Evolutionary conservation across 2,113 vertebrate species (phyloP).

Genomic region (Anguilla rostrata): DNA sequence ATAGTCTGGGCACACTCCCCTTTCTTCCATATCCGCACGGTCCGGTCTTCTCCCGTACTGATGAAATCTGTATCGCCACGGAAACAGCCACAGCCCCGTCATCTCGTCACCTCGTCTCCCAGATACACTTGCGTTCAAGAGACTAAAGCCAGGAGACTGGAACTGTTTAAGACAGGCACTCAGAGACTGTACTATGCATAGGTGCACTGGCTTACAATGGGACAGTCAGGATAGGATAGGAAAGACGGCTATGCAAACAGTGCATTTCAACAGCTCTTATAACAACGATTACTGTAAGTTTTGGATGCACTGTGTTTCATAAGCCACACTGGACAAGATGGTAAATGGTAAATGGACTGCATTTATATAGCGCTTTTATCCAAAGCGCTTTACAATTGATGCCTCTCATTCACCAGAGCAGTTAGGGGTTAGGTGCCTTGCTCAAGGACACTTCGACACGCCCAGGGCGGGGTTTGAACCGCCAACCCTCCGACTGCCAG

Average conservation of each 20-base stretch:
- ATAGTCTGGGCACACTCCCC: constrained; percentile 91
- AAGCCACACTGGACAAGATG: not conserved
- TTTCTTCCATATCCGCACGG: constrained; percentile 86
- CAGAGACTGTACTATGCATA: not conserved
- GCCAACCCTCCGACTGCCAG: no score
- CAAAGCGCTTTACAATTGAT: no score
- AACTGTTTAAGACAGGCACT: not conserved
- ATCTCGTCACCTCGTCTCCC: not conserved
- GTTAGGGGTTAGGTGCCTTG: no score
- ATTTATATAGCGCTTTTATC: no score
- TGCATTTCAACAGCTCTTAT: not conserved
- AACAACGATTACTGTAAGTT: not conserved
- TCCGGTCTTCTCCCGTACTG: constrained; percentile 90
- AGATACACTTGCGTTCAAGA: not conserved
- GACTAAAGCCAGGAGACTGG: not conserved
- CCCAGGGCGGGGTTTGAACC: no score
- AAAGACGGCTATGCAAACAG: no score
- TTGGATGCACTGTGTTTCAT: not conserved
- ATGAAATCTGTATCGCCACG: constrained; percentile 80
- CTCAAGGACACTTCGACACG: no score
- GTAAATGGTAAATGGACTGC: no score
- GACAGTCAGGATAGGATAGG: not conserved
- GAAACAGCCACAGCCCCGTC: not conserved
- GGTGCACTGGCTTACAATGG: not conserved
- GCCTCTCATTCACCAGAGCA: no score